Base-by-base conservation (phyloP, 2,113 vertebrate genomes). In the Melanostigma gelatinosum region DNA sequence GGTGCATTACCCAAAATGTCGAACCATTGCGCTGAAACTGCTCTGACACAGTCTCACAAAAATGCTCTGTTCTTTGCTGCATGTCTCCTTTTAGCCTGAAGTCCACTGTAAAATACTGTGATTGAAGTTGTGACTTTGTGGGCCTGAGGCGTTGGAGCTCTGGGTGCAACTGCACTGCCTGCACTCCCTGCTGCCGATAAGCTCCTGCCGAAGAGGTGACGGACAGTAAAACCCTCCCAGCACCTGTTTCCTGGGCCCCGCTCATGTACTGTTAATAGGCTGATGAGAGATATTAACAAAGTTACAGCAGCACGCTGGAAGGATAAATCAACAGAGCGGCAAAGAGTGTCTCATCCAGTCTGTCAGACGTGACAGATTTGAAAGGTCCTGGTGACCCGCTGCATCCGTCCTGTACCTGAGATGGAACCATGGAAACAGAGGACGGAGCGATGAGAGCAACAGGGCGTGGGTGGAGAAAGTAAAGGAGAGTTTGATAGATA, bases 251-350 rank as follows among this genome's bases (percentile, higher is more conserved):
- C 87, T 90, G 87, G 85, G 88, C 68, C 54, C 80, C 57, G 87
- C 92, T 92, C 79, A 80, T 86, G 84, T 81, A 88, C 91, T 83
- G 92, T 93, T 94, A 94, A 94, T 89, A 90, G 88, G 88, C 89
- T 90, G 92, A 93, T 86, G 93, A 94, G 93, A 92, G 91, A 91
- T 84, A 50, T 92, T 93, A 91, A 94, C 89, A 91, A 89, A 92
- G 89, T 92, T 90, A 86, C 85, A 81, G 83, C 71, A 61, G 79
- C 79, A 55, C 74, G 36, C 80, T 87, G 85, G 86, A 87, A 79
- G 87, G 76, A 91, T 92, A 90, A 94, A 93, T 93, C 92, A 92
- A 80, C 79, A 67, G 72, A 84, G 86, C 62, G 50, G 79, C 29
- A n/a, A 50, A 85, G 27, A 18, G 75, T 68, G 88, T 90, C 78